phyloP scores from a whole-genome alignment of 2,888 invertebrate species.

The Cerastis leucographa region DNA sequence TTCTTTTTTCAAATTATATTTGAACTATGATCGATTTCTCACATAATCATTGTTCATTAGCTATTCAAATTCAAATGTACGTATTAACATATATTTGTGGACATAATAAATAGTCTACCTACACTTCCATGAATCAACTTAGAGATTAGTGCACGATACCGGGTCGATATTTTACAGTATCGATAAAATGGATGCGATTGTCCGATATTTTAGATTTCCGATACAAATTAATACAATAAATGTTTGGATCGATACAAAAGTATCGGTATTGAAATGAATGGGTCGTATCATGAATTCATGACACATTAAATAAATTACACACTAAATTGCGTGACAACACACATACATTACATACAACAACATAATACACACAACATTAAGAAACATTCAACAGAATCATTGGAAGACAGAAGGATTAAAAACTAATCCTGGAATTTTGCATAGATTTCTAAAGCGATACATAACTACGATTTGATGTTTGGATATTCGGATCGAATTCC shows the following conservation, averaged over 20 bases:
- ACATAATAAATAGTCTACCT: slow-evolving; percentile 68
- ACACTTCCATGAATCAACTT: slow-evolving; percentile 68
- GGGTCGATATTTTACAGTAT: not conserved
- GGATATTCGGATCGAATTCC: not conserved
- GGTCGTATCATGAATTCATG: no score
- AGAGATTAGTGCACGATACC: slow-evolving; percentile 21
- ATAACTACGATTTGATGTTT: not conserved
- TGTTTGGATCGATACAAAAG: not conserved
- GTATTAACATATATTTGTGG: slow-evolving; percentile 65
- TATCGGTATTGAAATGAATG: not conserved
- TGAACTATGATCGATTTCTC: slow-evolving; percentile 53
- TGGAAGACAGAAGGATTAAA: not conserved
- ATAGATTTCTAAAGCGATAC: not conserved
- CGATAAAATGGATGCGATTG: not conserved
- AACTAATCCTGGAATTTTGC: not conserved
- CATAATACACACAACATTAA: no score
- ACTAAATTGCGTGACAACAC: not conserved
- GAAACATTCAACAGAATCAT: not conserved
- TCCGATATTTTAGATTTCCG: not conserved
- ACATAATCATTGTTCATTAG: slow-evolving; percentile 62
- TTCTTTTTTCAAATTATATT: slow-evolving; percentile 49
- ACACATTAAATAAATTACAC: no score
- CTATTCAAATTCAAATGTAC: slow-evolving; percentile 63
- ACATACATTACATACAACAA: no score
- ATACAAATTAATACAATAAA: not conserved